Percentiles rank a stretch among this genome's conserved stretches.
Conservation (phyloP, 2,797 vertebrate genomes). For the Buceros bicornis region DNA sequence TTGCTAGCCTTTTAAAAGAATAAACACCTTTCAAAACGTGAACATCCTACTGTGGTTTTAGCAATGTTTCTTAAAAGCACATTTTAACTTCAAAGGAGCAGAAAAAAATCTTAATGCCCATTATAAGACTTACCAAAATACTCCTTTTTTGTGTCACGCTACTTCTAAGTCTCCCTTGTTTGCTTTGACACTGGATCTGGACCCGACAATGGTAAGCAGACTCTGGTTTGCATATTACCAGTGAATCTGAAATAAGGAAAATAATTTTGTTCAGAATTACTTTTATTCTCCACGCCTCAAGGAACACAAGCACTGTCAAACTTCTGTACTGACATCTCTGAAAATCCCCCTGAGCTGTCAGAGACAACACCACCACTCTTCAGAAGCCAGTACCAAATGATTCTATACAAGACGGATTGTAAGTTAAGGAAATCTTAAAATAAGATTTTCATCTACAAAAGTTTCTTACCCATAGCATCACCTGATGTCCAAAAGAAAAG, state of each 20-base stretch:
- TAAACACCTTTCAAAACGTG: background rate
- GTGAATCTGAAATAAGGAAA: conserved; percentile 30
- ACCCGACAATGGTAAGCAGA: background rate
- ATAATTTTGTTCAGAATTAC: background rate
- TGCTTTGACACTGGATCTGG: background rate
- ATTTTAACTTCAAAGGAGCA: background rate
- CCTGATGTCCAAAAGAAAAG: background rate
- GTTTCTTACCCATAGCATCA: background rate
- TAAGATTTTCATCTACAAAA: background rate
- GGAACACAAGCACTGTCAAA: background rate
- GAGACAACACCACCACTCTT: background rate
- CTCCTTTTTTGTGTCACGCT: background rate
- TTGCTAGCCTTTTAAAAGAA: background rate
- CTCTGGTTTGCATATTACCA: background rate
- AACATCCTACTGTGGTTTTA: background rate
- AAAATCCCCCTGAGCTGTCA: background rate
- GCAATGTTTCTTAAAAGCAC: background rate
- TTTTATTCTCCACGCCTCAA: background rate
- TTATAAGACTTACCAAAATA: conserved; percentile 45
- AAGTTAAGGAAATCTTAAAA: background rate
- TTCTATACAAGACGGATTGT: background rate
- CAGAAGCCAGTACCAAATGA: background rate
- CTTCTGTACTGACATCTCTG: background rate
- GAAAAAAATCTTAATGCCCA: background rate
- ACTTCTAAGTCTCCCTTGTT: background rate